Conservation (phyloP, 2,113 vertebrate genomes). For the Haliaeetus leucogaster region DNA sequence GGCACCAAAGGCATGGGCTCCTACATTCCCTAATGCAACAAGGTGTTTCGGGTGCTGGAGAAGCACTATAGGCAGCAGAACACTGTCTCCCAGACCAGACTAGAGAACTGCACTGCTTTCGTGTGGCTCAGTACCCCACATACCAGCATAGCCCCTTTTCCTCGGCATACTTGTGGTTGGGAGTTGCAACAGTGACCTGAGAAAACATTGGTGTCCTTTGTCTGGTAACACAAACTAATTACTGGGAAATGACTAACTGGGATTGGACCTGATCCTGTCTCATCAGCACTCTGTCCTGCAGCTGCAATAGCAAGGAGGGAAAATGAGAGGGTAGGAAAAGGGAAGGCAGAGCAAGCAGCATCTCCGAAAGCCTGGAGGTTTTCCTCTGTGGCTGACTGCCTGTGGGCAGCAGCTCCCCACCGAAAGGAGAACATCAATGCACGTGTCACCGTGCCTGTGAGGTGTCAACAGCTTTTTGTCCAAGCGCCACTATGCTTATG, state of each 20-base stretch:
- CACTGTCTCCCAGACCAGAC: neutral
- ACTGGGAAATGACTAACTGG: neutral
- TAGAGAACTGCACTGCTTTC: fast-evolving
- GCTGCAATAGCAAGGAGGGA: neutral
- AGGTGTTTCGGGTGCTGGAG: neutral
- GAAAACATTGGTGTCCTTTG: neutral
- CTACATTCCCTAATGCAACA: no score
- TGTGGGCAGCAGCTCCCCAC: neutral
- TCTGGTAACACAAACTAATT: neutral
- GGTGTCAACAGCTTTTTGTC: neutral
- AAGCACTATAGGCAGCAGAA: neutral
- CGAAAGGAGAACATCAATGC: neutral
- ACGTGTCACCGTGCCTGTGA: neutral
- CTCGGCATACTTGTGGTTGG: neutral
- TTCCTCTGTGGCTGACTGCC: neutral
- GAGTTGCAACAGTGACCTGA: neutral
- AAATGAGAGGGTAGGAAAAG: neutral
- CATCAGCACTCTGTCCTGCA: neutral
- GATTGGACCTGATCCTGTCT: neutral
- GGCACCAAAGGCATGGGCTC: neutral
- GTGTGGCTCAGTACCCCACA: neutral
- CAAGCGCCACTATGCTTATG: neutral
- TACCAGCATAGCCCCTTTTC: fast-evolving
- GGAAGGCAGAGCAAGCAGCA: neutral
- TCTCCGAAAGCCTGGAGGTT: neutral